phyloP scores from a whole-genome alignment of 53 echinoderm and acorn worm species.

The Pentamera pediparva region DNA sequence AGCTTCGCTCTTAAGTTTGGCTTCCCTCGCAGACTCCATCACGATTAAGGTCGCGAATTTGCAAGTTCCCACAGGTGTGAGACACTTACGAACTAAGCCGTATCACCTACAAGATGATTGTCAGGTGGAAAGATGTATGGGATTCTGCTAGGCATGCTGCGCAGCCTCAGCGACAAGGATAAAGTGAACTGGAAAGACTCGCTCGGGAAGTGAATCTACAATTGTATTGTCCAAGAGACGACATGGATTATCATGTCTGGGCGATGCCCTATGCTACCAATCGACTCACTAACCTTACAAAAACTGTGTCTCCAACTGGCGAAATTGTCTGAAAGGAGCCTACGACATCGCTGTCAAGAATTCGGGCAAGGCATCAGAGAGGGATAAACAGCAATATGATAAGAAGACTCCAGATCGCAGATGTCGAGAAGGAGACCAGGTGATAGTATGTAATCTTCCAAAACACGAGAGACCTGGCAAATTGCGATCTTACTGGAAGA shows the following conservation, averaged over 20 bases:
- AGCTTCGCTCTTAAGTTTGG: slow-evolving; percentile 42
- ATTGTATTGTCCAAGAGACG: too few relatives aligned
- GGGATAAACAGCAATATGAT: slow-evolving; percentile 3
- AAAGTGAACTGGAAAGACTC: too few relatives aligned
- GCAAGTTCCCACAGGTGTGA: background rate
- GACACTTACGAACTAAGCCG: too few relatives aligned
- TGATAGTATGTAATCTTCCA: slow-evolving; percentile 1
- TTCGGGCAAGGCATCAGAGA: background rate
- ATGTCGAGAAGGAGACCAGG: background rate
- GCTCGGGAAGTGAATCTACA: too few relatives aligned
- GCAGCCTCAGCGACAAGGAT: slow-evolving; percentile 37
- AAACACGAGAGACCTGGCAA: slow-evolving; percentile 15
- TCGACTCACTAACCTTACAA: too few relatives aligned
- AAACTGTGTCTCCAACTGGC: too few relatives aligned
- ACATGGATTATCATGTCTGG: too few relatives aligned
- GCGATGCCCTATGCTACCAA: too few relatives aligned
- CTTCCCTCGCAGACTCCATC: slow-evolving; percentile 34
- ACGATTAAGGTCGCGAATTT: slow-evolving; percentile 55
- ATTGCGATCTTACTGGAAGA: slow-evolving; percentile 3
- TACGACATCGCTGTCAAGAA: slow-evolving; percentile 5
- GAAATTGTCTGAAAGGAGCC: too few relatives aligned
- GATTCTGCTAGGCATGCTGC: slow-evolving; percentile 24
- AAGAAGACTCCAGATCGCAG: background rate
- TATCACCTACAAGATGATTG: too few relatives aligned
- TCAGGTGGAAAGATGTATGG: too few relatives aligned